These are phyloP conservation scores for Papio anubis DNA, from an alignment of 2,113 vertebrate species.

Conservation along the genomic window DNA sequence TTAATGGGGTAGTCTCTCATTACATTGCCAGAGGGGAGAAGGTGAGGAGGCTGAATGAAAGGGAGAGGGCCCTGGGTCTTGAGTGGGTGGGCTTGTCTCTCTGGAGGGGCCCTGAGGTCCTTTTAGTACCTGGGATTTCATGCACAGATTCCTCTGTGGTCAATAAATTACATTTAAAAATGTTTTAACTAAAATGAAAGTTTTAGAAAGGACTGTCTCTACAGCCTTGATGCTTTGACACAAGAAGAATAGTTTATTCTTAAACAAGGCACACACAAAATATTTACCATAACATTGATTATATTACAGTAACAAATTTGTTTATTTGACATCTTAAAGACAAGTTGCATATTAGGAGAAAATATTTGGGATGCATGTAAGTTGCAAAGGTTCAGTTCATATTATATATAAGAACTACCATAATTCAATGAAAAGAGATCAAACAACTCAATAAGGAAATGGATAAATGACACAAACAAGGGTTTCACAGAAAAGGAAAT, in stretches of 20 bases:
- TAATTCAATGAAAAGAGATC: not conserved
- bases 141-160: not conserved
- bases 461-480: not conserved
- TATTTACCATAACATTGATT: not conserved
- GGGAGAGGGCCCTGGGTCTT: not conserved
- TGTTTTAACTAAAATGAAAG: constrained; percentile 21
- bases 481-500: not conserved
- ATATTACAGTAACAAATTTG: constrained; percentile 10
- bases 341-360: not conserved
- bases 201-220: constrained; percentile 11
- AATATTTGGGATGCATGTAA: not conserved
- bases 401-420: not conserved
- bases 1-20: constrained; percentile 22
- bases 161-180: not conserved
- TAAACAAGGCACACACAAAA: not conserved
- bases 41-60: not conserved
- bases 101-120: not conserved
- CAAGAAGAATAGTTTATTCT: constrained; percentile 4
- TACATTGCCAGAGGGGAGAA: constrained; percentile 3
- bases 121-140: constrained; percentile 27
- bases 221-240: not conserved
- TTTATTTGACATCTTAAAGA: constrained; percentile 26
- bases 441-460: not conserved
- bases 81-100: constrained; percentile 23
- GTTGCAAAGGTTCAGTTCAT: not conserved